Evolutionary conservation across 2,888 invertebrate species (phyloP).

Genomic region (Norana najaformis): DNA sequence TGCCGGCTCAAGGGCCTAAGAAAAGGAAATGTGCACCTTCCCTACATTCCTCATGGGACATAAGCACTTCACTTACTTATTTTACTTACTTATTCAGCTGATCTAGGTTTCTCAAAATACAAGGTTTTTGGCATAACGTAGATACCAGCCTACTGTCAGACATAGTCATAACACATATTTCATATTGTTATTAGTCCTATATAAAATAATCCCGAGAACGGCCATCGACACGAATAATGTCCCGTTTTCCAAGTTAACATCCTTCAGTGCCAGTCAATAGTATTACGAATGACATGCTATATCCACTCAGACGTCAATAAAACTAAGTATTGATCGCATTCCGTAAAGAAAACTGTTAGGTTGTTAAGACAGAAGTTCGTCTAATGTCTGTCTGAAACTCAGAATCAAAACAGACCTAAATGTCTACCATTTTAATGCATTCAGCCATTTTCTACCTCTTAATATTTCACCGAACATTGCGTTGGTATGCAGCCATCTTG

Average conservation of each 20-base stretch:
- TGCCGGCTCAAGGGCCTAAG: no score
- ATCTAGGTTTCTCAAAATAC: no score
- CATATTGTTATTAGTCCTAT: background rate
- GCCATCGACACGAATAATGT: background rate
- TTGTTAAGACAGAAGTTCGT: background rate
- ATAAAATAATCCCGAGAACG: background rate
- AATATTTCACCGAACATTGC: constrained; percentile 8
- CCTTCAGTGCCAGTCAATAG: background rate
- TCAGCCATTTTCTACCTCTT: constrained; percentile 13
- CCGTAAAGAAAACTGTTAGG: background rate
- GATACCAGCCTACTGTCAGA: background rate
- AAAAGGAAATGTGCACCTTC: no score
- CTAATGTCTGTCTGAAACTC: background rate
- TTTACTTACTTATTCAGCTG: no score
- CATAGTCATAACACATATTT: background rate
- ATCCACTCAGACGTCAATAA: background rate
- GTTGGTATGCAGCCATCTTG: constrained; percentile 22
- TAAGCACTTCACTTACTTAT: no score
- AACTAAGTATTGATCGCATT: background rate
- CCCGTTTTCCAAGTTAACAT: background rate
- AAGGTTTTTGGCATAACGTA: no score
- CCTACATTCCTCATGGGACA: no score
- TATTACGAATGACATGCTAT: constrained; percentile 3
- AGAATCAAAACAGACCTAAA: constrained; percentile 5
- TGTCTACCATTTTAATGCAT: background rate